These are phyloP conservation scores for Calidris pygmaea DNA, from an alignment of 2,113 vertebrate genomes.

Conservation along the genomic window DNA sequence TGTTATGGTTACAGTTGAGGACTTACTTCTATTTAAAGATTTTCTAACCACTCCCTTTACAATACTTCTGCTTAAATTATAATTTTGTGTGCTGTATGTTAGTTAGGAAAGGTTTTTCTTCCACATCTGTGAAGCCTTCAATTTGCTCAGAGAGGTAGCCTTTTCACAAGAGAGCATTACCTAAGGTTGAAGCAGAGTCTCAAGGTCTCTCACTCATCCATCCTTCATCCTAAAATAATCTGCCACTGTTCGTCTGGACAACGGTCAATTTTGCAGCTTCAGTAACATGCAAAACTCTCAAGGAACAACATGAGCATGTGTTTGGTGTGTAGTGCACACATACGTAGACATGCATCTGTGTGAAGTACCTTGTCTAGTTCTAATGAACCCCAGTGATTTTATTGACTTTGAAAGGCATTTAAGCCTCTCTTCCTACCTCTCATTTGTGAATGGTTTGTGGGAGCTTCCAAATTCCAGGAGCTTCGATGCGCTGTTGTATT, in stretches of 20 bases:
- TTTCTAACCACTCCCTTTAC: background rate
- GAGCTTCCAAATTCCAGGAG: background rate
- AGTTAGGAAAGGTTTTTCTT: background rate
- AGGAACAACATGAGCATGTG: rapidly evolving
- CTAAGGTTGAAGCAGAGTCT: background rate
- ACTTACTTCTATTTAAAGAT: background rate
- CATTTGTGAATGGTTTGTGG: background rate
- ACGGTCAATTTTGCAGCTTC: background rate
- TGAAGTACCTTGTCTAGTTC: background rate
- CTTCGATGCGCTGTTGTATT: background rate
- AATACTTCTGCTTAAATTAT: background rate
- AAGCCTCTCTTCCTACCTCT: background rate
- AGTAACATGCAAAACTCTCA: background rate
- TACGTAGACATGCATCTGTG: background rate
- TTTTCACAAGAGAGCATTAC: background rate
- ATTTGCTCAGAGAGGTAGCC: background rate
- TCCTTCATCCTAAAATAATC: background rate
- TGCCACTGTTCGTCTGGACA: background rate
- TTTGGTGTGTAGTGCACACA: background rate
- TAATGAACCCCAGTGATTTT: background rate
- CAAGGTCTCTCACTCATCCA: background rate
- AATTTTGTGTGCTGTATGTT: background rate
- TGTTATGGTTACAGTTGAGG: background rate
- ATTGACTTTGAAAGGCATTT: background rate
- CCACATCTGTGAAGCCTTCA: background rate